phyloP scores from a whole-genome alignment of 2,797 vertebrate genomes.

The Hyperoplus lanceolatus region DNA sequence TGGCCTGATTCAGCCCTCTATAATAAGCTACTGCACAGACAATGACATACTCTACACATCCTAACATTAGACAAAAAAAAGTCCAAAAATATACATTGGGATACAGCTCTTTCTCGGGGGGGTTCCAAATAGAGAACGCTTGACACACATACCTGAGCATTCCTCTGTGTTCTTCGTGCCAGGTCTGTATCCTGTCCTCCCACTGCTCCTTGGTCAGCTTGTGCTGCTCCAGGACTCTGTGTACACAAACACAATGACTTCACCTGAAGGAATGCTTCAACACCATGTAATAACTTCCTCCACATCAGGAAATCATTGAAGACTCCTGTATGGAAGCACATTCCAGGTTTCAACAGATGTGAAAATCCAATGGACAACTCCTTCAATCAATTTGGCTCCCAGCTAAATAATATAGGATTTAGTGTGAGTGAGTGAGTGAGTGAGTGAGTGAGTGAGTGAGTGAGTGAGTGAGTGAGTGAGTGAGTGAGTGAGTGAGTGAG shows the following conservation, averaged over 20 bases:
- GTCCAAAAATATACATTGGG: background rate
- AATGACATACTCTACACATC: background rate
- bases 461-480: background rate
- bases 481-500: background rate
- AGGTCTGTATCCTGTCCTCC: constrained; percentile 98
- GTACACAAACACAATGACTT: constrained; percentile 42
- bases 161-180: constrained; percentile 96
- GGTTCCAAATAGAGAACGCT: background rate
- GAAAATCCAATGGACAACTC: background rate
- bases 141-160: constrained; percentile 90
- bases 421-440: no score
- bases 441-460: no score
- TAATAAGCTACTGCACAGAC: background rate
- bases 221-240: constrained; percentile 96
- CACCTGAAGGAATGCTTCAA: constrained; percentile 38
- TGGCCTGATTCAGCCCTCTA: background rate
- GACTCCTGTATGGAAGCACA: constrained; percentile 27
- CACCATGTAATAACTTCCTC: constrained; percentile 29
- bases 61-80: constrained; percentile 15
- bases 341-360: constrained; percentile 6
- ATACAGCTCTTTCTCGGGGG: background rate
- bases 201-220: constrained; percentile 98
- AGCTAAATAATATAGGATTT: background rate
- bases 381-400: background rate
- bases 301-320: constrained; percentile 49